Evolutionary conservation across 2,888 invertebrate genomes (phyloP).

Genomic region (Clostera curtula): DNA sequence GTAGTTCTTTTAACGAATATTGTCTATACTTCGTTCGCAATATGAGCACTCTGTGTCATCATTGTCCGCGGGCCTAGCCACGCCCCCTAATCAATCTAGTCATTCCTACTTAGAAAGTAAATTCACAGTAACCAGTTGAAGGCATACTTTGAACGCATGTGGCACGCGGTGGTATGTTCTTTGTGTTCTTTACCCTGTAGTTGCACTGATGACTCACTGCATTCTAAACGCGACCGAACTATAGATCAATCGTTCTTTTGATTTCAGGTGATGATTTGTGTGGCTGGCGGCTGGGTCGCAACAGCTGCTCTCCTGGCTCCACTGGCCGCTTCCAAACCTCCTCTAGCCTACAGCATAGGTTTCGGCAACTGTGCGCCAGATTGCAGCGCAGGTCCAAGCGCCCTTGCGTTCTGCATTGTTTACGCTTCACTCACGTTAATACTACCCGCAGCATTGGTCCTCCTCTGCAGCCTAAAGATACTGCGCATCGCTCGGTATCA

Average conservation of each 20-base stretch:
- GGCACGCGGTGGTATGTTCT: too few relatives aligned
- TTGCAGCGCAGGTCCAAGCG: slow-evolving; percentile 76
- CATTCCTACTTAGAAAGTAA: too few relatives aligned
- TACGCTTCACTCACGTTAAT: slow-evolving; percentile 79
- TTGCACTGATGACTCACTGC: too few relatives aligned
- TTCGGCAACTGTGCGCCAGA: slow-evolving; percentile 80
- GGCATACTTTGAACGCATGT: too few relatives aligned
- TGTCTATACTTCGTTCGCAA: too few relatives aligned
- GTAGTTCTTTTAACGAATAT: too few relatives aligned
- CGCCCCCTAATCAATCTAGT: too few relatives aligned
- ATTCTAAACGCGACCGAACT: too few relatives aligned
- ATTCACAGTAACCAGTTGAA: too few relatives aligned
- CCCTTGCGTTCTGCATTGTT: slow-evolving; percentile 78
- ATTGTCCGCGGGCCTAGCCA: too few relatives aligned
- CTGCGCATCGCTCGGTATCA: slow-evolving; percentile 82
- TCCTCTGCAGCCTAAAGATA: slow-evolving; percentile 83
- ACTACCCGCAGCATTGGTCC: slow-evolving; percentile 79
- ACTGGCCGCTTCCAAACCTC: slow-evolving; percentile 75
- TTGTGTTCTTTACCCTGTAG: too few relatives aligned
- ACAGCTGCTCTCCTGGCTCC: slow-evolving; percentile 78
- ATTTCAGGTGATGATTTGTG: slow-evolving; percentile 77
- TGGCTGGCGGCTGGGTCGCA: slow-evolving; percentile 80
- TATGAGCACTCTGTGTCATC: too few relatives aligned
- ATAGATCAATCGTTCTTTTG: not conserved
- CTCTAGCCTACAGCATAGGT: slow-evolving; percentile 51